Evolutionary conservation across 2,888 invertebrate genomes (phyloP), one percentile per base, ranked within the genome.

Genomic region (Pollenia labialis): DNA sequence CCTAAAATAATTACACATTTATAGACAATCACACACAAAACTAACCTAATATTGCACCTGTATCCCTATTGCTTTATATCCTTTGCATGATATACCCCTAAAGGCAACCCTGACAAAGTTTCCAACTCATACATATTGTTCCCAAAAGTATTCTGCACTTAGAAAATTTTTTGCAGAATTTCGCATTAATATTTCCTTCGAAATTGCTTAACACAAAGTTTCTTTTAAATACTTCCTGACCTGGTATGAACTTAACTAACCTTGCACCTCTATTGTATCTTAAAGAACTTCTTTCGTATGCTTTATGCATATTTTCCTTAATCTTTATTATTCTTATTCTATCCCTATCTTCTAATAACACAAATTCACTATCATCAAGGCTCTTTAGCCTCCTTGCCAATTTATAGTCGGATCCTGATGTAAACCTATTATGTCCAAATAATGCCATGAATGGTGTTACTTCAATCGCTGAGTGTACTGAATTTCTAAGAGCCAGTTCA

Each of bases 191-290:
- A 14, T 58, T 58, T 40, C 11, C 12, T 14, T 32, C 32, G 9
- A 58, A 58, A 12, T 16, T n/a, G 14, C 23, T 58, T 10, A 58
- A 12, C 3, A 58, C 32, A 32, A 58, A 58, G 42, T 44, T 64
- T 44, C 64, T 64, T 42, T 9, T 18, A 44, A 44, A 64, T 10
- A 64, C 44, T 64, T 64, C 44, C 42, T 64, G 64, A 10, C 44
- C 64, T 9, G 64, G 64, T 2, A 64, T 32, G n/a, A 64, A 64
- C 2, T 44, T n/a, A 44, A 12, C 14, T 14, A 44, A 16, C 40
- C 44, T 42, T 14, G 64, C 64, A 9, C 64, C 64, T 44, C 14
- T 16, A 1, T 64, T 40, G 42, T 64, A 64, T 11, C 64, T 42
- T 8, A 64, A 4, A 6, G 64, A 42, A 44, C 44, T 44, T 16